These are phyloP conservation scores for Edolisoma coerulescens DNA, from an alignment of 2,113 vertebrate genomes.

Conservation along the genomic window DNA sequence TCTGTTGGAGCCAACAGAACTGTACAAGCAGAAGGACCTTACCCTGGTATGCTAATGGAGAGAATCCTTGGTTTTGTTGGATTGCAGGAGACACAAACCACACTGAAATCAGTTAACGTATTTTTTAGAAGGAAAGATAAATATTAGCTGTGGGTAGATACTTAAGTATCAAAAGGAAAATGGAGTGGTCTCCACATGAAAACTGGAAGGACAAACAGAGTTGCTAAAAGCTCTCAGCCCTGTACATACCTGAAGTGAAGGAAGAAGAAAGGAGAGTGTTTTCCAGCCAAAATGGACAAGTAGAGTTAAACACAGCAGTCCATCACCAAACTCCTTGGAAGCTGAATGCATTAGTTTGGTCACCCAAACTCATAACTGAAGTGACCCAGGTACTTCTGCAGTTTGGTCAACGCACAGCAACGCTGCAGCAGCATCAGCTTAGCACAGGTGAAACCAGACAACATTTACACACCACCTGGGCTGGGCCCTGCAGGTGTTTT, in stretches of 20 bases:
- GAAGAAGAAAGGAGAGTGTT: background rate
- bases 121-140: background rate
- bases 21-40: background rate
- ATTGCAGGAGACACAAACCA: background rate
- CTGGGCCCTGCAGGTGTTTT: background rate
- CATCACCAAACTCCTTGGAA: background rate
- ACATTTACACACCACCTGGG: background rate
- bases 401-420: background rate
- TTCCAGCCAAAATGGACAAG: background rate
- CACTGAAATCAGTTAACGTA: background rate
- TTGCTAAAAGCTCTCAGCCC: background rate
- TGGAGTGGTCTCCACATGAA: background rate
- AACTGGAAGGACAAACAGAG: background rate
- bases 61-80: background rate
- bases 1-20: background rate
- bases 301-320: rapidly evolving
- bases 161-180: background rate
- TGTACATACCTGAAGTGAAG: background rate
- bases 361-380: background rate
- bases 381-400: background rate
- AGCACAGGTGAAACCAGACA: background rate
- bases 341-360: background rate
- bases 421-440: background rate
- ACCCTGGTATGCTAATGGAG: rapidly evolving
- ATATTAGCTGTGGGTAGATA: background rate